Evolutionary conservation across 2,797 vertebrate species (phyloP).

Genomic region (Ciconia nigra): DNA sequence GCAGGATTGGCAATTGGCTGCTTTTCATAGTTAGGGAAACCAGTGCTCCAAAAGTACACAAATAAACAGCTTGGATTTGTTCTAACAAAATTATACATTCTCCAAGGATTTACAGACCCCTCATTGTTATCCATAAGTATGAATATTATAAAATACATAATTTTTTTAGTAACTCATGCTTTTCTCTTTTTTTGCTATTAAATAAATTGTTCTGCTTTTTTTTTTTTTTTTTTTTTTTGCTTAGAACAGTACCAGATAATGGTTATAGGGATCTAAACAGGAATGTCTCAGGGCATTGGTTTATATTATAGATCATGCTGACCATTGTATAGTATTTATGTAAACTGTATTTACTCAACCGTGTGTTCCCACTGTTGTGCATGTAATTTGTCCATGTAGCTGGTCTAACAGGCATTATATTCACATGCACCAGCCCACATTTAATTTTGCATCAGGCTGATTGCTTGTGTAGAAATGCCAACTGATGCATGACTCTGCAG

Average conservation of each 20-base stretch:
- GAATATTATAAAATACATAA: neutral
- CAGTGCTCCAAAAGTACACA: fast-evolving
- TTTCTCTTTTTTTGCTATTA: neutral
- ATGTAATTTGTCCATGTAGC: neutral
- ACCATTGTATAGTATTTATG: neutral
- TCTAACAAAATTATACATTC: neutral
- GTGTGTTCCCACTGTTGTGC: neutral
- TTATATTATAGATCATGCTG: neutral
- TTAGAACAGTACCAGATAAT: neutral
- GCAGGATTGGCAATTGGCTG: neutral
- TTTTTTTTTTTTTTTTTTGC: neutral
- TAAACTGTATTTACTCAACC: neutral
- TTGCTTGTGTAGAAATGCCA: neutral
- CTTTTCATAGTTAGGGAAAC: neutral
- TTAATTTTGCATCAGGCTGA: neutral
- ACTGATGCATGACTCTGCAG: neutral
- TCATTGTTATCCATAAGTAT: neutral
- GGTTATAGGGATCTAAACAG: neutral
- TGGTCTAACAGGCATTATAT: neutral
- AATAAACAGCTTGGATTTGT: neutral
- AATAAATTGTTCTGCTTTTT: neutral
- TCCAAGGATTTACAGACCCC: neutral
- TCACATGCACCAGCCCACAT: neutral
- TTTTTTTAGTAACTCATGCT: neutral
- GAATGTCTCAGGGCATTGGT: fast-evolving